A percentile compares a stretch with the other conserved stretches of the same genome.
Conservation (phyloP, 2,888 invertebrate genomes). For the Eueremaeus valkanovi region DNA sequence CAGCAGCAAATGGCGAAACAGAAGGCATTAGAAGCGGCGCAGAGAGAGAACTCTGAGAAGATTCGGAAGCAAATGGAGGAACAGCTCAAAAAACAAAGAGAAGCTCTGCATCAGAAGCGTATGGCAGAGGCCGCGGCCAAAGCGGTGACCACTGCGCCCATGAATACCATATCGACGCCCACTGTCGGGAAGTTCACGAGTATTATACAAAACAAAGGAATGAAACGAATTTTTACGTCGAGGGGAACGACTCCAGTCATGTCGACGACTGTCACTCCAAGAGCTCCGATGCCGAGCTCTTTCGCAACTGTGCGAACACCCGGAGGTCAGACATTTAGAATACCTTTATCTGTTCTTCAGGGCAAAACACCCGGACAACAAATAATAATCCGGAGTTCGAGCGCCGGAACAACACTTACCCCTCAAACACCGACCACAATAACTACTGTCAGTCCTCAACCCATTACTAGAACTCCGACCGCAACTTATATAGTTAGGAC, state of each 20-base stretch:
- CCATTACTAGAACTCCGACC: slow-evolving; percentile 34
- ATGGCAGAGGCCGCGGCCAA: slow-evolving; percentile 47
- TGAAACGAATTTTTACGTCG: slow-evolving; percentile 27
- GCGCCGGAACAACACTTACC: background rate
- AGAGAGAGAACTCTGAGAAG: slow-evolving; percentile 48
- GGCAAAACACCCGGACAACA: slow-evolving; percentile 38
- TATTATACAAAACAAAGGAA: slow-evolving; percentile 36
- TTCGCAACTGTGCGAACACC: slow-evolving; percentile 37
- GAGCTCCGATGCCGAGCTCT: slow-evolving; percentile 1
- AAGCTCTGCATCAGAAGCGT: slow-evolving; percentile 82
- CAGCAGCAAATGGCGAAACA: slow-evolving; percentile 54
- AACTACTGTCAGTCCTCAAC: slow-evolving; percentile 50
- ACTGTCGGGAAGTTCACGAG: slow-evolving; percentile 35
- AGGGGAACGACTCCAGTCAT: slow-evolving; percentile 45
- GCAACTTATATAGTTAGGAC: slow-evolving; percentile 39
- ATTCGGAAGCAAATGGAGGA: slow-evolving; percentile 51
- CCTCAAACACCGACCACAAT: slow-evolving; percentile 48
- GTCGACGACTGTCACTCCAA: slow-evolving; percentile 36
- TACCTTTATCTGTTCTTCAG: slow-evolving; percentile 40
- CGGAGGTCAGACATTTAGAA: slow-evolving; percentile 38
- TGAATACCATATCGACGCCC: slow-evolving; percentile 31
- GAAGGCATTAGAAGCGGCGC: slow-evolving; percentile 57
- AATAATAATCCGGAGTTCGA: slow-evolving; percentile 34
- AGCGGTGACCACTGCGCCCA: background rate
- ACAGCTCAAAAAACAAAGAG: slow-evolving; percentile 71